These are phyloP conservation scores for Leptobrachium ailaonicum DNA, from an alignment of 2,113 vertebrate genomes.

Conservation along the genomic window DNA sequence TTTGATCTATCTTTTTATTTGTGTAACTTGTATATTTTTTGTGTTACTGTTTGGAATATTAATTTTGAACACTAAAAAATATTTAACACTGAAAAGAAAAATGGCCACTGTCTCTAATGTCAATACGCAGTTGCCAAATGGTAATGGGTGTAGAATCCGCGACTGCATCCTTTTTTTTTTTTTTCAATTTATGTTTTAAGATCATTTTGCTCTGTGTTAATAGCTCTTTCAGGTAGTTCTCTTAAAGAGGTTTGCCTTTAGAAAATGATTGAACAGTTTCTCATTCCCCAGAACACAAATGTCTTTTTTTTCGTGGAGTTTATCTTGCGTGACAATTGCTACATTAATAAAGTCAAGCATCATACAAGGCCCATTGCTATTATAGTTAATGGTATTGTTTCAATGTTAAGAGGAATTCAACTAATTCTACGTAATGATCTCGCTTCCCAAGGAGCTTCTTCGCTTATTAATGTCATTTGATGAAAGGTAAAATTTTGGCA, in stretches of 20 bases:
- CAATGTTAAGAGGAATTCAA: constrained; percentile 43
- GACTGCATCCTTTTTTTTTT: too few species aligned
- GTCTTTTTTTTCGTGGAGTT: constrained; percentile 25
- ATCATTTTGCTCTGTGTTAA: constrained; percentile 8
- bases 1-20: too few species aligned
- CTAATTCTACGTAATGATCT: constrained; percentile 40
- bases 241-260: constrained; percentile 29
- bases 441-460: constrained; percentile 25
- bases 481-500: constrained; percentile 36
- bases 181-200: too few species aligned
- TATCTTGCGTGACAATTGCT: constrained; percentile 43
- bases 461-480: constrained; percentile 10
- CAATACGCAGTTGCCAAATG: too few species aligned
- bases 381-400: constrained; percentile 44
- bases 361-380: constrained; percentile 40
- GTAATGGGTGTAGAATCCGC: too few species aligned
- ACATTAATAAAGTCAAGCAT: constrained; percentile 44
- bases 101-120: too few species aligned
- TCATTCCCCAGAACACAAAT: constrained; percentile 27
- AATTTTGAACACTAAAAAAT: too few species aligned
- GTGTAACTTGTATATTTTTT: too few species aligned
- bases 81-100: too few species aligned
- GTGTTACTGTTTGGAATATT: too few species aligned
- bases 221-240: constrained; percentile 10
- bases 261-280: constrained; percentile 25